These are phyloP conservation scores for Siniperca scherzeri DNA, from an alignment of 2,797 vertebrate genomes.

Conservation along the genomic window DNA sequence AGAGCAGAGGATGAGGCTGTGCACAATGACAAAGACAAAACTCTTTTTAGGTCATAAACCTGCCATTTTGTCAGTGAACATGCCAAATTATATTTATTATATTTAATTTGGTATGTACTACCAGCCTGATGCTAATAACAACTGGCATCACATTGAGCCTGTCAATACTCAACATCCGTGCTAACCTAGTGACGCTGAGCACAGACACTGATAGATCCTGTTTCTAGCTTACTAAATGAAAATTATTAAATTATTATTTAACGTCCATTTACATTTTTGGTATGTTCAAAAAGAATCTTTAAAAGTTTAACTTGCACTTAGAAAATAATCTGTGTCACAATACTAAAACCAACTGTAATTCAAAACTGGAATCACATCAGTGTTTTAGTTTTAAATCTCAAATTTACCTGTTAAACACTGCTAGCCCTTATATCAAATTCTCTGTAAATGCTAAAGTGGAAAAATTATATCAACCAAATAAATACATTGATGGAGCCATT, in stretches of 20 bases:
- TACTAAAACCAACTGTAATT: slow-evolving; percentile 6
- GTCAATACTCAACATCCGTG: background rate
- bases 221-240: slow-evolving; percentile 1
- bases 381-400: background rate
- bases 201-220: background rate
- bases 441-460: background rate
- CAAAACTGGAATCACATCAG: background rate
- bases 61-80: background rate
- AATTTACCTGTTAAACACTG: background rate
- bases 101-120: background rate
- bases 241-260: background rate
- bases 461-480: background rate
- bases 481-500: background rate
- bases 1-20: background rate
- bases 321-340: background rate
- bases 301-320: background rate
- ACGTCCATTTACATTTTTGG: no score
- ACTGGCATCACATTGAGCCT: slow-evolving; percentile 5
- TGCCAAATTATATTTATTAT: background rate
- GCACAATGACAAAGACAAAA: background rate
- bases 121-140: background rate
- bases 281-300: background rate
- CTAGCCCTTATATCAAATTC: background rate
- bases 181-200: background rate
- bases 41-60: background rate